Evolutionary conservation across 2,888 invertebrate species (phyloP).

Genomic region (Agrochola circellaris): DNA sequence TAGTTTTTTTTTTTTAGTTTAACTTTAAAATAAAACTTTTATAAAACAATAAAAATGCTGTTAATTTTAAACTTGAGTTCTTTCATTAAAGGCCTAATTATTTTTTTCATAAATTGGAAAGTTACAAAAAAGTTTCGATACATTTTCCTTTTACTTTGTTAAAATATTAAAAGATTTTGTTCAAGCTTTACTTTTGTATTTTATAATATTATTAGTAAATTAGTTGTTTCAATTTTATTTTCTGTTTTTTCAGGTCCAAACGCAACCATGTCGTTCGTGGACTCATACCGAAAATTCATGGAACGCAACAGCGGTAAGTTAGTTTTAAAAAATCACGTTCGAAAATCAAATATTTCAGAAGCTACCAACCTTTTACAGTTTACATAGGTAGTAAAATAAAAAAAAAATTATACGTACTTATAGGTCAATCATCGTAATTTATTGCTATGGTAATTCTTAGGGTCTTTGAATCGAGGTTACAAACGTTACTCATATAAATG

Average conservation of each 20-base stretch:
- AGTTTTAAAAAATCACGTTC: background rate
- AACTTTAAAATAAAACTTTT: background rate
- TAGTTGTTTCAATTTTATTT: background rate
- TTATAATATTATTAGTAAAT: background rate
- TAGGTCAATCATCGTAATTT: background rate
- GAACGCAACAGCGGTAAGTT: constrained; percentile 88
- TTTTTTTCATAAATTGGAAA: background rate
- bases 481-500: background rate
- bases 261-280: constrained; percentile 84
- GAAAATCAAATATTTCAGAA: background rate
- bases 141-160: too few species aligned
- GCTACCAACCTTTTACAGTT: background rate
- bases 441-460: constrained; percentile 20
- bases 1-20: too few species aligned
- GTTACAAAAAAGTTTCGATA: too few species aligned
- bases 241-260: constrained; percentile 69
- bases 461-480: constrained; percentile 42
- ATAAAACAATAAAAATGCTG: too few species aligned
- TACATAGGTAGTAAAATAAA: background rate
- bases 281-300: constrained; percentile 87
- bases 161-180: background rate
- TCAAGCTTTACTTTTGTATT: background rate
- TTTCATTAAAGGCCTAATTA: background rate
- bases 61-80: background rate
- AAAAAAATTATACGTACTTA: background rate